Conservation (phyloP, 1,140 invertebrate species). For the Drosophila insularis region DNA sequence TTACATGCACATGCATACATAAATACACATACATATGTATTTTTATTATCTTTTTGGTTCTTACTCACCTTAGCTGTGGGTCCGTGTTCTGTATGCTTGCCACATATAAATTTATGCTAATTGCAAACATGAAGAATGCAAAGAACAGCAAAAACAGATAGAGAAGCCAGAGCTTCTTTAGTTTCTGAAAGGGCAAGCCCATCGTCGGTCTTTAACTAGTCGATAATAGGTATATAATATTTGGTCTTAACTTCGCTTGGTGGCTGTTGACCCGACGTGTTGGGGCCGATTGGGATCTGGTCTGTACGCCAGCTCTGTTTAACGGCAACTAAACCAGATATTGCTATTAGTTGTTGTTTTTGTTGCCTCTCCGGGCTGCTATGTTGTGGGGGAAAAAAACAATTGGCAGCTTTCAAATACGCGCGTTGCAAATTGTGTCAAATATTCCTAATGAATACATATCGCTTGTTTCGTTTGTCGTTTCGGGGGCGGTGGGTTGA, state of each 20-base stretch:
- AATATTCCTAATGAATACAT: conserved; percentile 57
- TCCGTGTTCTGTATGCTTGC: conserved; percentile 70
- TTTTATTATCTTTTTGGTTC: conserved; percentile 22
- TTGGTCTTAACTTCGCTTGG: not conserved
- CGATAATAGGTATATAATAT: conserved; percentile 5
- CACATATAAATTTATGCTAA: conserved; percentile 81
- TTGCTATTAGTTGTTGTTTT: conserved; percentile 34
- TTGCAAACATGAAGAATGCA: conserved; percentile 82
- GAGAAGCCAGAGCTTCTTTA: conserved; percentile 79
- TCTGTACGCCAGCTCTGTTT: conserved; percentile 52
- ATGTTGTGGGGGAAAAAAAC: conserved; percentile 1
- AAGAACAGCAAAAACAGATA: conserved; percentile 80
- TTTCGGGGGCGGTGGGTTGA: conserved; percentile 7
- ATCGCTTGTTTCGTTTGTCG: conserved; percentile 32
- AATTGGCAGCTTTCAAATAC: conserved; percentile 41
- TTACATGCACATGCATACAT: not conserved
- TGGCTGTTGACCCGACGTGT: conserved; percentile 33
- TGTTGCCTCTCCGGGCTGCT: conserved; percentile 11
- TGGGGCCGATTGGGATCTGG: not conserved
- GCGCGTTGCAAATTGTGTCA: conserved; percentile 34
- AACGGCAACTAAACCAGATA: conserved; percentile 52
- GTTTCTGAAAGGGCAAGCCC: conserved; percentile 76
- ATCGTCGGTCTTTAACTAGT: conserved; percentile 41
- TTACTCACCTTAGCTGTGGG: conserved; percentile 61
- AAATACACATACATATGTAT: not conserved